Conservation (phyloP, 1,140 invertebrate genomes). For the Drosophila truncata region DNA sequence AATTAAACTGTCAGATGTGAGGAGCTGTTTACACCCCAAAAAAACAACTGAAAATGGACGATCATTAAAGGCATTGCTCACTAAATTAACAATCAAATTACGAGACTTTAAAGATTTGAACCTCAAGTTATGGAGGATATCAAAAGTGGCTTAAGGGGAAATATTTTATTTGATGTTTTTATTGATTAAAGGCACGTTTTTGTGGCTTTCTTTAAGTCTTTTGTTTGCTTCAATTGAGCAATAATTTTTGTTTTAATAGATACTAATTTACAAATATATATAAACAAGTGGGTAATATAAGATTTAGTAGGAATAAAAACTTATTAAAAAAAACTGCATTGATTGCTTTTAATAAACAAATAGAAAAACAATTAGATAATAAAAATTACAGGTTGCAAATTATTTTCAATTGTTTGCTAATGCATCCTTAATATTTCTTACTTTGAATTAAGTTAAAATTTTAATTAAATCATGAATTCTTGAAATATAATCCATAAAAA, state of each 20-base stretch:
- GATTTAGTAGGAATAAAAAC: neutral
- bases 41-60: neutral
- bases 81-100: constrained; percentile 15
- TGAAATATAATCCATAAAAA: neutral
- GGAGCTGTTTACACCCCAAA: constrained; percentile 33
- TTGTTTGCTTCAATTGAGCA: neutral
- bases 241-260: neutral
- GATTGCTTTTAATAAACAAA: neutral
- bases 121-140: neutral
- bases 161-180: neutral
- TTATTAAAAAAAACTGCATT: neutral
- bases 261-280: neutral
- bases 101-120: neutral
- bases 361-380: neutral
- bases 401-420: neutral
- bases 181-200: neutral
- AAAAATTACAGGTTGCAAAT: neutral
- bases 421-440: neutral
- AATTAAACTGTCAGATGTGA: constrained; percentile 44
- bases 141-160: neutral
- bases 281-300: neutral
- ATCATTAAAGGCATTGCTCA: constrained; percentile 21
- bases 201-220: neutral
- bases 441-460: neutral
- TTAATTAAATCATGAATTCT: neutral